Percentiles rank a stretch among this genome's conserved stretches.
These are phyloP conservation scores for Amphimallon solstitiale DNA, from an alignment of 2,888 invertebrate genomes.

Conservation along the genomic window DNA sequence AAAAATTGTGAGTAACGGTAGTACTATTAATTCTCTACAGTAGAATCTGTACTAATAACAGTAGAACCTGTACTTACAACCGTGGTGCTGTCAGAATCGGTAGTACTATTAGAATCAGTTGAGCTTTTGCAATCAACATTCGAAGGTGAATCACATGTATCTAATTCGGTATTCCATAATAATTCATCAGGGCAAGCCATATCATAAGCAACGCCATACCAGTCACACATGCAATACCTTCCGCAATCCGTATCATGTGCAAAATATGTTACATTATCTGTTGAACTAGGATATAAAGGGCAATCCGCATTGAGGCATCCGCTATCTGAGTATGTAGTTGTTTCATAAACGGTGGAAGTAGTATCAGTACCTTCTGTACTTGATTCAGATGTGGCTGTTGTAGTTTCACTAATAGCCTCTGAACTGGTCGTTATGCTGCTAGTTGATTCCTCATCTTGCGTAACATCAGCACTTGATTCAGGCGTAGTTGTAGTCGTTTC, in stretches of 20 bases:
- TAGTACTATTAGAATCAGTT: too few species aligned
- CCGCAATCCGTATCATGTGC: slow-evolving; percentile 9
- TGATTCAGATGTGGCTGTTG: slow-evolving; percentile 30
- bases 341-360: slow-evolving; percentile 20
- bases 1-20: too few species aligned
- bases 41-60: too few species aligned
- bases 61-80: too few species aligned
- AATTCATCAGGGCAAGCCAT: slow-evolving; percentile 18
- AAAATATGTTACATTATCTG: slow-evolving; percentile 2
- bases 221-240: slow-evolving; percentile 23
- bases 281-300: not conserved
- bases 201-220: slow-evolving; percentile 2
- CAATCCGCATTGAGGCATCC: not conserved
- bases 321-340: not conserved
- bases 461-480: too few species aligned
- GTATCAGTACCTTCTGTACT: slow-evolving; percentile 42
- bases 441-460: too few species aligned
- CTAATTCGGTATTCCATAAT: not conserved
- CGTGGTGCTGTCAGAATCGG: too few species aligned
- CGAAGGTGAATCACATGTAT: slow-evolving; percentile 17
- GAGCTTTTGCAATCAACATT: not conserved
- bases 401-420: too few species aligned
- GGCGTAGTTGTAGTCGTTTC: too few species aligned
- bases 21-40: too few species aligned
- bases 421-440: too few species aligned